These are phyloP conservation scores for Callorhinus ursinus DNA, from an alignment of 2,113 vertebrate species.

Conservation along the genomic window DNA sequence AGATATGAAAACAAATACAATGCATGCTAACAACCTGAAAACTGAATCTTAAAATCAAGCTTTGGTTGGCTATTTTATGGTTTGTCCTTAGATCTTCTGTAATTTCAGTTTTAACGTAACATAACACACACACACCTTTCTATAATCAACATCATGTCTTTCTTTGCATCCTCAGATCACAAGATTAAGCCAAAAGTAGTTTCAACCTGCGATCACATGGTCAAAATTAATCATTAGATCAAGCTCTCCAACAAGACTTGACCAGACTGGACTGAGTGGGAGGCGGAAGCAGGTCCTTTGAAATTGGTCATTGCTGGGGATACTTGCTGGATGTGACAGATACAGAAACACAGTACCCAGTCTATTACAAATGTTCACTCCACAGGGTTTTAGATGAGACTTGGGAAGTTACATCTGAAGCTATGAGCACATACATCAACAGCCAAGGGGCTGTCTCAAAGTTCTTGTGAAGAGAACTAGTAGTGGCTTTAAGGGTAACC, in stretches of 20 bases:
- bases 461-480: background rate
- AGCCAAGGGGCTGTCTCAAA: background rate
- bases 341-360: background rate
- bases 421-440: background rate
- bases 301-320: background rate
- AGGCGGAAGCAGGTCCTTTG: background rate
- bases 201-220: background rate
- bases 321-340: background rate
- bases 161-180: background rate
- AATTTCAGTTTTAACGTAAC: background rate
- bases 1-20: background rate
- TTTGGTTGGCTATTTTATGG: background rate
- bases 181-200: background rate
- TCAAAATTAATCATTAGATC: background rate
- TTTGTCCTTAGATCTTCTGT: background rate
- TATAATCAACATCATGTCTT: background rate
- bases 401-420: background rate
- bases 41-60: background rate
- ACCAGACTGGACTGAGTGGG: background rate
- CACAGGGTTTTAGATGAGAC: background rate
- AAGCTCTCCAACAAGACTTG: background rate
- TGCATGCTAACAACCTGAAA: background rate
- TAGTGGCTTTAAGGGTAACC: background rate
- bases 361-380: background rate
- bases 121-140: background rate